A percentile compares a stretch with the other conserved stretches of the same genome.
Evolutionary conservation across 2,888 invertebrate genomes (phyloP).

Genomic region (Caenorhabditis angaria): DNA sequence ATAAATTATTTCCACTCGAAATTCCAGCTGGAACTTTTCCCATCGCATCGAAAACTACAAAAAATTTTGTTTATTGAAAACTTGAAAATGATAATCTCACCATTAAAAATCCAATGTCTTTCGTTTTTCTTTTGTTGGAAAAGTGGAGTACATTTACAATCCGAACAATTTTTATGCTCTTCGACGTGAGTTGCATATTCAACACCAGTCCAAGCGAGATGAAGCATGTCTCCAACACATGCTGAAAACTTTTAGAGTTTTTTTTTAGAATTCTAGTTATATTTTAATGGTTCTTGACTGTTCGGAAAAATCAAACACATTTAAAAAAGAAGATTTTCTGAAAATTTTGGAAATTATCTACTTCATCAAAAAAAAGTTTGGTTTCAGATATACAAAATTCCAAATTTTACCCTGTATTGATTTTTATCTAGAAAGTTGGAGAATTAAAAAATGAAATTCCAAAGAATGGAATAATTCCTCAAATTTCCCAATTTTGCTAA

Average conservation of each 20-base stretch:
- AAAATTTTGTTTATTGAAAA: not conserved
- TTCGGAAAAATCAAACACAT: not conserved
- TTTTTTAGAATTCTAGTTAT: not conserved
- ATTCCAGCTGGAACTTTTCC: constrained; percentile 72
- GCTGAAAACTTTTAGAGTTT: constrained; percentile 36
- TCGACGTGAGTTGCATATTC: constrained; percentile 68
- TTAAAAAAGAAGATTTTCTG: too few species aligned
- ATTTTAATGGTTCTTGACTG: not conserved
- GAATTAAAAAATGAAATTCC: too few species aligned
- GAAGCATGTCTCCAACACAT: constrained; percentile 66
- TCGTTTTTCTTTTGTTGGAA: constrained; percentile 63
- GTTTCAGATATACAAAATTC: not conserved
- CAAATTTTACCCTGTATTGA: too few species aligned
- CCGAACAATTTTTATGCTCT: constrained; percentile 62
- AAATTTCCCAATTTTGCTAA: too few species aligned
- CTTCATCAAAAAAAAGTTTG: not conserved
- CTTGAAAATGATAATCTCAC: constrained; percentile 30
- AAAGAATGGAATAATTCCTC: too few species aligned
- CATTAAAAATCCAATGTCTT: constrained; percentile 70
- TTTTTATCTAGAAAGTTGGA: too few species aligned
- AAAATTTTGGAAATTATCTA: not conserved
- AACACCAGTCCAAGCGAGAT: constrained; percentile 67
- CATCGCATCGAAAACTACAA: constrained; percentile 68
- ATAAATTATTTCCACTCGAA: constrained; percentile 72
- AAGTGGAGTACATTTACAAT: constrained; percentile 65